A percentile compares a stretch with the other conserved stretches of the same genome.
These are phyloP conservation scores for Lipotes vexillifer DNA, from an alignment of 2,113 vertebrate genomes.

Conservation along the genomic window DNA sequence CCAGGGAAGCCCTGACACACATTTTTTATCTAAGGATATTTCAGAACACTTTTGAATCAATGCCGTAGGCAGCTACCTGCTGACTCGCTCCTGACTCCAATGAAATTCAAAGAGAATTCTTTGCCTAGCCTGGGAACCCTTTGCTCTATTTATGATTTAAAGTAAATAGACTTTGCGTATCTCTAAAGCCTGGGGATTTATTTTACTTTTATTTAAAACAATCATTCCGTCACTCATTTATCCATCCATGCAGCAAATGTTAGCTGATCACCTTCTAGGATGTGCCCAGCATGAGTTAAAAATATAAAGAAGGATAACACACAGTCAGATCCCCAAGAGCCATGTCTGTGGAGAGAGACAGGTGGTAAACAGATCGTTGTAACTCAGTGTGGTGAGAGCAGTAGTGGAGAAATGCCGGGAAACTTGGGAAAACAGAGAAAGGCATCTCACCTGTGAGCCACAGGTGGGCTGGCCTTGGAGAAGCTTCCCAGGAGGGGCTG, in stretches of 20 bases:
- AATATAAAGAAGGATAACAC: background rate
- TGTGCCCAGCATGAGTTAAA: background rate
- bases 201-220: background rate
- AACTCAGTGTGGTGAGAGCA: background rate
- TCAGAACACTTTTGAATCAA: background rate
- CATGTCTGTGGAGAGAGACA: fast-evolving
- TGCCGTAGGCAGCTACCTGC: background rate
- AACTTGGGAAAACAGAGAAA: background rate
- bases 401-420: fast-evolving
- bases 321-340: background rate
- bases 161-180: background rate
- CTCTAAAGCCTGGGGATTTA: background rate
- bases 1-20: background rate
- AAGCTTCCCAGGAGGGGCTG: background rate
- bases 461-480: background rate
- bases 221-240: background rate
- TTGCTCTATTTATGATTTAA: background rate
- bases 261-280: background rate
- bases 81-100: background rate
- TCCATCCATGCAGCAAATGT: background rate
- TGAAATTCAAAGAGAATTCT: background rate
- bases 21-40: background rate
- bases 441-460: background rate
- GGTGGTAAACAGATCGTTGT: fast-evolving
- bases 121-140: background rate